Evolutionary conservation across 2,797 vertebrate genomes (phyloP).

Genomic region (Acanthurus tractus): DNA sequence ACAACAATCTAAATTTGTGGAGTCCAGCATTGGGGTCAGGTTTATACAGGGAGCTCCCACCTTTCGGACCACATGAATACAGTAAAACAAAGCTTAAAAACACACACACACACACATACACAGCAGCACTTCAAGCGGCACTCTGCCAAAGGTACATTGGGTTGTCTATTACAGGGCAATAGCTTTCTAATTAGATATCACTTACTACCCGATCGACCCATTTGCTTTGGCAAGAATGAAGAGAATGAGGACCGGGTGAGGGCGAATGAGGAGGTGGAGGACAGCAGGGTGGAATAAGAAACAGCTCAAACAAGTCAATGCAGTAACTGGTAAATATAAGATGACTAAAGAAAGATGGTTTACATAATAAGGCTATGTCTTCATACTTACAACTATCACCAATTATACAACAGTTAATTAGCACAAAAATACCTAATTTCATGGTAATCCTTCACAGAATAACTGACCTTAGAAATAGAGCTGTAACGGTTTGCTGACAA

Average conservation of each 20-base stretch:
- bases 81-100: not conserved
- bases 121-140: slow-evolving; percentile 40
- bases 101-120: not conserved
- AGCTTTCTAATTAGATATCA: slow-evolving; percentile 70
- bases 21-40: too few relatives aligned
- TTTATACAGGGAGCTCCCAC: too few relatives aligned
- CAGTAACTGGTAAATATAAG: not conserved
- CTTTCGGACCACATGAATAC: too few relatives aligned
- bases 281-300: not conserved
- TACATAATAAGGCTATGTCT: not conserved
- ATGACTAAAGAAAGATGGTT: not conserved
- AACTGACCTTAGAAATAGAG: too few relatives aligned
- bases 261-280: slow-evolving; percentile 13
- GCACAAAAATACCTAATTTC: not conserved
- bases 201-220: slow-evolving; percentile 59
- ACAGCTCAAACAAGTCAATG: not conserved
- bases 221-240: slow-evolving; percentile 60
- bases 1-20: too few relatives aligned
- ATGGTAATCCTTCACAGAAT: not conserved
- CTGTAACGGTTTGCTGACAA: too few relatives aligned
- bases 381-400: not conserved
- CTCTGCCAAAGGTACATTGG: slow-evolving; percentile 53
- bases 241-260: slow-evolving; percentile 22
- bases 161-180: slow-evolving; percentile 66
- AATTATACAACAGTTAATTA: not conserved